These are phyloP conservation scores for Balaenoptera acutorostrata DNA, from an alignment of 2,113 vertebrate genomes.

Conservation along the genomic window DNA sequence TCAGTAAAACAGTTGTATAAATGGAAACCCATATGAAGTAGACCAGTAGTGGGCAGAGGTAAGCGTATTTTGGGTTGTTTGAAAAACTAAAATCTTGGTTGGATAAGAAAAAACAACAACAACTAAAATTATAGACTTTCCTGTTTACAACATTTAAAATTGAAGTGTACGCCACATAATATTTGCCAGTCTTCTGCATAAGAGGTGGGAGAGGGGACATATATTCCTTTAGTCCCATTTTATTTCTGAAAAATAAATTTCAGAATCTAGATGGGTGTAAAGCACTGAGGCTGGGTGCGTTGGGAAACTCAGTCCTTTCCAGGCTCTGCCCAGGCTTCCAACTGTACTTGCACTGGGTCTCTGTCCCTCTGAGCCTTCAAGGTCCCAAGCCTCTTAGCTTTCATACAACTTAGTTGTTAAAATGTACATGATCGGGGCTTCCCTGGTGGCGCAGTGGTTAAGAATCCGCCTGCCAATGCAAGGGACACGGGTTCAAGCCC, in stretches of 20 bases:
- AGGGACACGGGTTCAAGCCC: no score
- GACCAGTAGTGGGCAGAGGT: neutral
- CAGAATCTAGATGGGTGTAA: no score
- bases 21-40: neutral
- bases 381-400: neutral
- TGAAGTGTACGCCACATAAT: neutral
- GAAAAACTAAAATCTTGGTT: constrained; percentile 13
- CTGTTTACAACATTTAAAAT: neutral
- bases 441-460: no score
- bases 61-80: neutral
- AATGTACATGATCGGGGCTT: neutral
- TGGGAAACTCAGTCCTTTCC: neutral
- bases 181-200: neutral
- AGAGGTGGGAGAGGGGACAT: neutral
- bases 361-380: neutral
- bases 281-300: neutral
- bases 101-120: neutral
- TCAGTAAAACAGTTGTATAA: neutral
- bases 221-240: neutral
- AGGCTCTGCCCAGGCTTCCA: neutral
- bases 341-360: neutral
- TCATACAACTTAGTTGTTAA: neutral
- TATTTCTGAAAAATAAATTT: neutral
- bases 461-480: no score
- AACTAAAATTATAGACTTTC: constrained; percentile 13